Conservation (phyloP, 2,113 vertebrate species). For the Psilopsiagon aymara region DNA sequence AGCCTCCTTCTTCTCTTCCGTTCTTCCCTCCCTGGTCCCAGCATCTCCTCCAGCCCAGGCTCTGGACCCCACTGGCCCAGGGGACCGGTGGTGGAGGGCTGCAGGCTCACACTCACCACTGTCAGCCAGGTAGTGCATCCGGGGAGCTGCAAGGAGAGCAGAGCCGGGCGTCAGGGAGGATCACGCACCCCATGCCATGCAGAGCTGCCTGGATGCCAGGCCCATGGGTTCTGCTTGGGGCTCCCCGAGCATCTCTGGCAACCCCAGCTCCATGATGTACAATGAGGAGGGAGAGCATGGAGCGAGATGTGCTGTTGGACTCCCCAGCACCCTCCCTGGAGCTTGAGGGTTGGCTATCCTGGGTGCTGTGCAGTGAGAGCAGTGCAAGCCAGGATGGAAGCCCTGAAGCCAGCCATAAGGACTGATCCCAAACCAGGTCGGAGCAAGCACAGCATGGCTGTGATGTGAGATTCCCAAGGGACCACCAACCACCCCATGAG, state of each 20-base stretch:
- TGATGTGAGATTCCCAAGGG: background rate
- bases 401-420: too few species aligned
- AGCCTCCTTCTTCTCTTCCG: background rate
- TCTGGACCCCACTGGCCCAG: background rate
- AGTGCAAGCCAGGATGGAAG: background rate
- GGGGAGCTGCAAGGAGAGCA: slow-evolving; percentile 83
- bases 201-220: background rate
- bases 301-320: background rate
- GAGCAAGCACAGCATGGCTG: accelerated
- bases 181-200: accelerated
- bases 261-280: background rate
- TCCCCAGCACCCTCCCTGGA: accelerated
- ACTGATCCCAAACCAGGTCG: background rate
- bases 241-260: background rate
- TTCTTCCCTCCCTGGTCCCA: background rate
- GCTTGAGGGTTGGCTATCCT: background rate
- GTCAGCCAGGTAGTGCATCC: slow-evolving; percentile 86
- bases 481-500: background rate
- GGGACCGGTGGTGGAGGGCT: background rate
- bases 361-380: background rate
- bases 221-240: accelerated
- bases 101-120: slow-evolving; percentile 82
- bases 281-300: background rate
- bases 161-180: background rate
- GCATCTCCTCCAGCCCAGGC: background rate